Evolutionary conservation across 2,113 vertebrate species (phyloP).

Genomic region (Pao palembangensis): DNA sequence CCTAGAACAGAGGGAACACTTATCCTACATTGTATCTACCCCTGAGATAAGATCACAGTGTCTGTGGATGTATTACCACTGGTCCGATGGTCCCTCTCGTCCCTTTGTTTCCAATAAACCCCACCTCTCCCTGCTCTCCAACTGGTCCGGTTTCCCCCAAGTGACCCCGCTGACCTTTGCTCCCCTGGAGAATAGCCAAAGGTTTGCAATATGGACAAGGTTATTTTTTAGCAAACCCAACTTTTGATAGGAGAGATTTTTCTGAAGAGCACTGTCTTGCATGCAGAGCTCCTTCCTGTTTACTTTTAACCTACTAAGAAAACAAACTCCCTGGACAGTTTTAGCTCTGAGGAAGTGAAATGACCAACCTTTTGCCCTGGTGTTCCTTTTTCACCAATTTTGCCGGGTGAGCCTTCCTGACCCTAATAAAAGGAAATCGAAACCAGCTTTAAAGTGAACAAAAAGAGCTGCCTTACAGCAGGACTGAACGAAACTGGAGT

Average conservation of each 20-base stretch:
- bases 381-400: conserved; percentile 86
- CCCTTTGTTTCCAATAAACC: conserved; percentile 89
- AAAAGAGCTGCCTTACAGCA: conserved; percentile 21
- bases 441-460: conserved; percentile 25
- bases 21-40: conserved; percentile 3
- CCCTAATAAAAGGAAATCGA: conserved; percentile 74
- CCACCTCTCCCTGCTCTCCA: conserved; percentile 80
- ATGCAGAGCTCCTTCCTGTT: conserved; percentile 19
- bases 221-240: conserved; percentile 22
- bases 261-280: conserved; percentile 13
- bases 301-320: conserved; percentile 6
- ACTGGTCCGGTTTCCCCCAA: conserved; percentile 84
- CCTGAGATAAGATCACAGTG: conserved; percentile 3
- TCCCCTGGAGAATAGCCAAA: conserved; percentile 76
- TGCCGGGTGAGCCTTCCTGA: conserved; percentile 90
- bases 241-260: conserved; percentile 14
- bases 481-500: conserved; percentile 10
- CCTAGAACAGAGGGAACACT: conserved; percentile 70
- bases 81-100: conserved; percentile 89
- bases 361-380: conserved; percentile 84
- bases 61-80: conserved; percentile 70
- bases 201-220: conserved; percentile 2
- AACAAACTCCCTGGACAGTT: conserved; percentile 13
- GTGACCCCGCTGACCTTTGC: conserved; percentile 88
- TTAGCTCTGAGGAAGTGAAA: conserved; percentile 12